These are phyloP conservation scores for Oegoconia quadripuncta DNA, from an alignment of 2,888 invertebrate species.

Conservation along the genomic window DNA sequence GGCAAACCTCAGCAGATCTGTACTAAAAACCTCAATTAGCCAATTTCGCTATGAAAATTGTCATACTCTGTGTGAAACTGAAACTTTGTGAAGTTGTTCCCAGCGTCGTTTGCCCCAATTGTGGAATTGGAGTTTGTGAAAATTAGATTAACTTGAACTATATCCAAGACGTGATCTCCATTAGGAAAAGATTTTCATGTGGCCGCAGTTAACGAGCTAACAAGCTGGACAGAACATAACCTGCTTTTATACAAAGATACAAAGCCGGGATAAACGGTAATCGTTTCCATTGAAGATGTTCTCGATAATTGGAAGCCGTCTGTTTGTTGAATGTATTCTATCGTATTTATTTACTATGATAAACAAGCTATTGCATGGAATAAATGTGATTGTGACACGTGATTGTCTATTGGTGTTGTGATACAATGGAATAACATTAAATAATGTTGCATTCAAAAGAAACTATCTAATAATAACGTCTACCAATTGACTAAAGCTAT, in stretches of 20 bases:
- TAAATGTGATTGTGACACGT: no score
- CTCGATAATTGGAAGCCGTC: no score
- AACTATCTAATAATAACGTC: no score
- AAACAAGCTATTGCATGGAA: no score
- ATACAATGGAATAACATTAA: no score
- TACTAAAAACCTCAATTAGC: constrained; percentile 34
- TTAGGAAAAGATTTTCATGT: not conserved
- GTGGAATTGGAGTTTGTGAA: constrained; percentile 31
- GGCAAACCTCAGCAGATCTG: constrained; percentile 26
- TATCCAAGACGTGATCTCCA: constrained; percentile 16
- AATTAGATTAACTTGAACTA: constrained; percentile 40
- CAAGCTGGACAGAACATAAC: not conserved
- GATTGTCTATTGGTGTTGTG: no score
- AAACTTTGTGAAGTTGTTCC: constrained; percentile 43
- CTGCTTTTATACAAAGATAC: not conserved
- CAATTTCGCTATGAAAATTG: constrained; percentile 37
- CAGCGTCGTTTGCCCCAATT: constrained; percentile 47
- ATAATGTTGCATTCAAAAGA: no score
- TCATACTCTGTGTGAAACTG: constrained; percentile 32
- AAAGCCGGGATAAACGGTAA: not conserved
- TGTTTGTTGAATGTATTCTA: no score
- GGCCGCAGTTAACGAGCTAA: not conserved
- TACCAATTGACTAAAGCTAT: no score
- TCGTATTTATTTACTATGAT: no score
- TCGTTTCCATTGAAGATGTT: no score